These are phyloP conservation scores for Mantis religiosa DNA, from an alignment of 2,888 invertebrate species.

Conservation along the genomic window DNA sequence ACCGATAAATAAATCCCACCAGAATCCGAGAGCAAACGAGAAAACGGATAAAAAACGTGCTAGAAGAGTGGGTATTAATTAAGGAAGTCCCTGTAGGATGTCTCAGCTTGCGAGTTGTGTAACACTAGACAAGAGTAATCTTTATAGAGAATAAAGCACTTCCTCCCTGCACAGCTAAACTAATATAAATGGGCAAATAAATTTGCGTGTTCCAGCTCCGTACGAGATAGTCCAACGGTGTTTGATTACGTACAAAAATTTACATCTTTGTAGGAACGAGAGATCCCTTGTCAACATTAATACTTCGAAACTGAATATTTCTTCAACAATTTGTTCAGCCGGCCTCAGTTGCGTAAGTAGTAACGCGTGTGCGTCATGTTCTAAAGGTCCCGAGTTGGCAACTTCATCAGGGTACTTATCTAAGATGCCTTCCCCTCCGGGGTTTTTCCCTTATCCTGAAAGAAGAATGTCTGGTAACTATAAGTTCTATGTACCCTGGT, in stretches of 20 bases:
- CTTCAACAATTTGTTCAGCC: too few relatives aligned
- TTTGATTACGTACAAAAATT: background rate
- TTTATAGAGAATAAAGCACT: background rate
- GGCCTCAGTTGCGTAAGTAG: too few relatives aligned
- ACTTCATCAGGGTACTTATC: too few relatives aligned
- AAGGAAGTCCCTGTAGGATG: background rate
- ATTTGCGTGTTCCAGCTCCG: background rate
- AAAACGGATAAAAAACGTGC: background rate
- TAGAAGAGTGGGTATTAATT: background rate
- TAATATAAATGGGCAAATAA: background rate
- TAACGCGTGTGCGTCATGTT: too few relatives aligned
- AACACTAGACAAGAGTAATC: background rate
- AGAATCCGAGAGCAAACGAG: background rate
- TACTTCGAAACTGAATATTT: too few relatives aligned
- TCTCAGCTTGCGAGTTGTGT: background rate
- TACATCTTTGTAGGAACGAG: too few relatives aligned
- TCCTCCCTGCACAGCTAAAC: background rate
- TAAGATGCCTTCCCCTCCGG: too few relatives aligned
- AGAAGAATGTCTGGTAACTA: too few relatives aligned
- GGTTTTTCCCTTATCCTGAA: too few relatives aligned
- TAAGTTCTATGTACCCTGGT: too few relatives aligned
- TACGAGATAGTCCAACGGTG: background rate
- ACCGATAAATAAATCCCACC: slow-evolving; percentile 2
- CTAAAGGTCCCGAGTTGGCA: too few relatives aligned
- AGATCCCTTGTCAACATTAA: too few relatives aligned